phyloP scores from a whole-genome alignment of 1,140 invertebrate species.

The Tetramorium alpestre region DNA sequence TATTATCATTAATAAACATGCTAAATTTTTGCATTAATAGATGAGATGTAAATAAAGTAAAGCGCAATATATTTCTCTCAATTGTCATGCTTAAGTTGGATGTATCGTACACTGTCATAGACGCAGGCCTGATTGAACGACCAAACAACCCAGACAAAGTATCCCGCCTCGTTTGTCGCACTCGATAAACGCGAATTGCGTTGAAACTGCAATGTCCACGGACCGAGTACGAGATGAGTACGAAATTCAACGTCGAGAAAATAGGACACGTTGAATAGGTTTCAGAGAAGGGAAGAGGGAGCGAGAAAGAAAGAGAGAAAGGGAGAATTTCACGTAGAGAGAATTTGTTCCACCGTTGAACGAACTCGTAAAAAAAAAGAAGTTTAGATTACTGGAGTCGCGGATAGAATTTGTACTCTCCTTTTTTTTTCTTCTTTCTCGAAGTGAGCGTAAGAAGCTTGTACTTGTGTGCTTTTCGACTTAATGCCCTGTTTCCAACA shows the following conservation, averaged over 20 bases:
- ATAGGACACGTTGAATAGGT: slow-evolving; percentile 30
- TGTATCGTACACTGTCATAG: slow-evolving; percentile 54
- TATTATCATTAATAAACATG: not conserved
- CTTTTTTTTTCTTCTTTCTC: not conserved
- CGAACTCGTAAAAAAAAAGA: slow-evolving; percentile 51
- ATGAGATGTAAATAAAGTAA: not conserved
- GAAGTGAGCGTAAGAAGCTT: slow-evolving; percentile 30
- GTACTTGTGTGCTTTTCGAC: slow-evolving; percentile 48
- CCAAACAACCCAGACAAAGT: slow-evolving; percentile 57
- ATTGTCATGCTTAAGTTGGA: slow-evolving; percentile 35
- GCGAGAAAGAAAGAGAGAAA: not conserved
- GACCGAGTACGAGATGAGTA: slow-evolving; percentile 60
- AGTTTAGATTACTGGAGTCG: slow-evolving; percentile 30
- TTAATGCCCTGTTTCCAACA: slow-evolving; percentile 52
- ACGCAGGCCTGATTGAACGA: slow-evolving; percentile 63
- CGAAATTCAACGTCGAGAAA: slow-evolving; percentile 54
- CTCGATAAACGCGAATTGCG: slow-evolving; percentile 71
- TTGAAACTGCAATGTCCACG: slow-evolving; percentile 58
- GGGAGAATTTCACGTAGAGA: slow-evolving; percentile 19
- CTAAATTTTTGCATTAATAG: not conserved
- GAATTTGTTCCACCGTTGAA: slow-evolving; percentile 49
- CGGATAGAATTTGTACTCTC: slow-evolving; percentile 42
- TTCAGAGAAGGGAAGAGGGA: not conserved
- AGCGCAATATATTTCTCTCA: not conserved
- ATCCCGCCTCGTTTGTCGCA: slow-evolving; percentile 56